Base-by-base conservation (phyloP, 2,888 invertebrate species). In the Troglohyphantes excavatus region DNA sequence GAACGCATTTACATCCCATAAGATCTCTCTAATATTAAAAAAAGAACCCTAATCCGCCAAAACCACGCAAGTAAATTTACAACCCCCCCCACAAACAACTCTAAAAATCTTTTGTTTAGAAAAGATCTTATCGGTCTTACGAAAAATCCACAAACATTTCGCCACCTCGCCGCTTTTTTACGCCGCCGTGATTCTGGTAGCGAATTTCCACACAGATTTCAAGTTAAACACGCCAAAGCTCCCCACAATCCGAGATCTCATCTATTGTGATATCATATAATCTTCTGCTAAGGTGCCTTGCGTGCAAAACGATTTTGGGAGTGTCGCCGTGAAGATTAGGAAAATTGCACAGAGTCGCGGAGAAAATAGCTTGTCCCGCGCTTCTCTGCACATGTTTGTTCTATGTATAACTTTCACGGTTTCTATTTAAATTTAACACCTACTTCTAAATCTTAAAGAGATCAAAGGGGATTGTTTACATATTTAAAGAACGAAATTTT, bases 191-290 rank as follows among this genome's bases (percentile, higher is more conserved):
- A 13, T 26, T 65, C 65, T 9, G 9, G 19, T 19, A 19, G 68
- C 68, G 29, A 68, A 27, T 68, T 39, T 68, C 33, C 39, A 17
- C 65, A 21, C 7, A 11, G 21, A 33, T 23, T 59, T 7, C 59
- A 59, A 75, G 75, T 75, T 75, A 75, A 75, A 61, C 26, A 27
- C 63, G 7, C 65, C 61, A 78, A 78, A 78, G 63, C 78, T 78
- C 23, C 17, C 13, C n/a, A 21, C 23, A 39, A 78, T 78, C 78
- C 78, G 23, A 39, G 63, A 63, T 63, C 39, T 33, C 78, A 78
- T 26, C 63, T 23, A 78, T 78, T 63, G 78, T 78, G 78, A 78
- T 78, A 63, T 29, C 78, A 21, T 63, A 23, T 78, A 78, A 78
- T 78, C 78, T 78, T 21, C 53, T 23, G 17, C 61, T 29, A 65